A percentile compares a stretch with the other conserved stretches of the same genome.
phyloP scores from a whole-genome alignment of 2,888 invertebrate species.

The Epinotia brunnichana region DNA sequence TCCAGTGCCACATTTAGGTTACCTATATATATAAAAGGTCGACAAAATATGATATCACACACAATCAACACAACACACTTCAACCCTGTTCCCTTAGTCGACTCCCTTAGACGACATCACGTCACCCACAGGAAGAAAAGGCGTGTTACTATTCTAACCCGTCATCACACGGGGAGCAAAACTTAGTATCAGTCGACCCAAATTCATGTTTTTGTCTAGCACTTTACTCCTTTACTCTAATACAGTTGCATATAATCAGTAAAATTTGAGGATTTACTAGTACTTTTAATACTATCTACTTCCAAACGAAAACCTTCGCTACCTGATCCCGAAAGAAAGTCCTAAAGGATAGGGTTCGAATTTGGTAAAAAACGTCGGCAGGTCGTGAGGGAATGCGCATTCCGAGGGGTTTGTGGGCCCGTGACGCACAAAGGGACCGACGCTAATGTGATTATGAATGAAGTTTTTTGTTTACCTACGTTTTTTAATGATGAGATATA shows the following conservation, averaged over 20 bases:
- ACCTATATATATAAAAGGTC: no score
- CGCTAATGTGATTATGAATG: constrained; percentile 55
- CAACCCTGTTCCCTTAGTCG: no score
- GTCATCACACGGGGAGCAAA: no score
- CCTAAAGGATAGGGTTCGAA: constrained; percentile 34
- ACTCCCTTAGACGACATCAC: no score
- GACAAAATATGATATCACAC: no score
- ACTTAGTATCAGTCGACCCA: no score
- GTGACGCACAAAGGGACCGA: constrained; percentile 72
- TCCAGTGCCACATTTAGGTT: no score
- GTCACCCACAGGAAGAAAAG: no score
- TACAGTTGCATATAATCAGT: background rate
- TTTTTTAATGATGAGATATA: constrained; percentile 12
- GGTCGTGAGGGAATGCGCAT: constrained; percentile 75
- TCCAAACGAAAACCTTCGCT: constrained; percentile 17
- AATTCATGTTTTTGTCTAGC: no score
- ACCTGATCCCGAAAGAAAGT: constrained; percentile 33
- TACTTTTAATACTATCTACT: background rate
- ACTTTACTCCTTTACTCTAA: no score
- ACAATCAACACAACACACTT: no score
- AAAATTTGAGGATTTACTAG: background rate
- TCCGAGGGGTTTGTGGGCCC: constrained; percentile 56
- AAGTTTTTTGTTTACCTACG: constrained; percentile 17
- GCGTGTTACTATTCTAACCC: no score
- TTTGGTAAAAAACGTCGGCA: constrained; percentile 38